Evolutionary conservation across 2,113 vertebrate genomes (phyloP).

Genomic region (Pedionomus torquatus): DNA sequence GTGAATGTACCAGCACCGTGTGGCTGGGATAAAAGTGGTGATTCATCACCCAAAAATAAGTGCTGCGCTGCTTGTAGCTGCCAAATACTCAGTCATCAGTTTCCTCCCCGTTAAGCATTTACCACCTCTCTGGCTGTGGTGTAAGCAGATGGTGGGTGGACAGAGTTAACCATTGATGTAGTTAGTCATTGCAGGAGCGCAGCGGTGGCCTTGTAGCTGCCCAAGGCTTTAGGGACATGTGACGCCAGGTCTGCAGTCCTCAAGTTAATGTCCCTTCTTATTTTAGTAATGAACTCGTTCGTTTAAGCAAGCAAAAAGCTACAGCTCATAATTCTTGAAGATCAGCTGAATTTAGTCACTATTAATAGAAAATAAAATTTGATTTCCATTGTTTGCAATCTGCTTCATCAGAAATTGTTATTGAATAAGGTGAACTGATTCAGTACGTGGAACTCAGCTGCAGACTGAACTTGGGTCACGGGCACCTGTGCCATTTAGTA

Average conservation of each 20-base stretch:
- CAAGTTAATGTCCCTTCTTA: background rate
- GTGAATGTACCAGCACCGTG: background rate
- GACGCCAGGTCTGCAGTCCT: background rate
- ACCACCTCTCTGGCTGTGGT: constrained; percentile 3
- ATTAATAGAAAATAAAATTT: background rate
- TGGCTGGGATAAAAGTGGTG: background rate
- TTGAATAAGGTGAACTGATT: fast-evolving
- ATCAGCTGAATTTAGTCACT: background rate
- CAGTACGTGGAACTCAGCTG: fast-evolving
- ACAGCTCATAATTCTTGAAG: background rate
- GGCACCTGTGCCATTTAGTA: background rate
- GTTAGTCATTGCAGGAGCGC: background rate
- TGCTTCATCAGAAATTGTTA: background rate
- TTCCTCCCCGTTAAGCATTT: background rate
- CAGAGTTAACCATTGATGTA: constrained; percentile 7
- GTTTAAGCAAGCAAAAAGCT: background rate
- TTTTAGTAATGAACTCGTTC: background rate
- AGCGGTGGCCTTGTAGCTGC: background rate
- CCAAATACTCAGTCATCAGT: constrained; percentile 18
- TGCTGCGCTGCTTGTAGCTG: background rate
- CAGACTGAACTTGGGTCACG: background rate
- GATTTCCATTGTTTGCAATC: background rate
- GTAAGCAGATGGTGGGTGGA: background rate
- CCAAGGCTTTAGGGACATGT: background rate
- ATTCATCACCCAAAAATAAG: constrained; percentile 48